These are phyloP conservation scores for Recurvirostra avosetta DNA, from an alignment of 2,113 vertebrate genomes.

Conservation along the genomic window DNA sequence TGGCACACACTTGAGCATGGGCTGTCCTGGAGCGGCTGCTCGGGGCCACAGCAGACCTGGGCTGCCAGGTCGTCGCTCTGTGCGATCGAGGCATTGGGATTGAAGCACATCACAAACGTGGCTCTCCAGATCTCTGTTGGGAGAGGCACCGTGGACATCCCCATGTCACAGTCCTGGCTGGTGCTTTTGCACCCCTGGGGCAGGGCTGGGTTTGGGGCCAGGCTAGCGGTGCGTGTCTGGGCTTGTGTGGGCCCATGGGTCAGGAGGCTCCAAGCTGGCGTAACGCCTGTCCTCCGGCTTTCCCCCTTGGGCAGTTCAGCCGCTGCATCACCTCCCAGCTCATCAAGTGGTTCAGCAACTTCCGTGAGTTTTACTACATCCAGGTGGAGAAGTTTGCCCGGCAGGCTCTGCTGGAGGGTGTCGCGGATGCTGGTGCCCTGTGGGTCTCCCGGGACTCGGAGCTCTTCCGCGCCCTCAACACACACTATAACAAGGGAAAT, in stretches of 20 bases:
- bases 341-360: constrained; percentile 99
- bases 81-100: rapidly evolving
- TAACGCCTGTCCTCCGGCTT: not conserved
- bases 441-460: constrained; percentile 87
- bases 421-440: constrained; percentile 77
- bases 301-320: constrained; percentile 79
- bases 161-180: rapidly evolving
- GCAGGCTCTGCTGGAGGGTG: constrained; percentile 86
- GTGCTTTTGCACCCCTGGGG: not conserved
- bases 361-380: constrained; percentile 98
- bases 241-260: not conserved
- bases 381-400: constrained; percentile 98
- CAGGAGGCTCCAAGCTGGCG: not conserved
- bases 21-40: not conserved
- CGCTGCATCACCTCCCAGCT: constrained; percentile 97
- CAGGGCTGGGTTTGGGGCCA: not conserved
- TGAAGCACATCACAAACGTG: not conserved
- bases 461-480: constrained; percentile 90
- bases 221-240: not conserved
- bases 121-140: rapidly evolving
- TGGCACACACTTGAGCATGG: not conserved
- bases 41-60: not conserved
- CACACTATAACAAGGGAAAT: constrained; percentile 95
- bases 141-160: rapidly evolving
- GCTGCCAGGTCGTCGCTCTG: not conserved